Conservation (phyloP, 1,140 invertebrate species). For the Lordiphosa mommai region DNA sequence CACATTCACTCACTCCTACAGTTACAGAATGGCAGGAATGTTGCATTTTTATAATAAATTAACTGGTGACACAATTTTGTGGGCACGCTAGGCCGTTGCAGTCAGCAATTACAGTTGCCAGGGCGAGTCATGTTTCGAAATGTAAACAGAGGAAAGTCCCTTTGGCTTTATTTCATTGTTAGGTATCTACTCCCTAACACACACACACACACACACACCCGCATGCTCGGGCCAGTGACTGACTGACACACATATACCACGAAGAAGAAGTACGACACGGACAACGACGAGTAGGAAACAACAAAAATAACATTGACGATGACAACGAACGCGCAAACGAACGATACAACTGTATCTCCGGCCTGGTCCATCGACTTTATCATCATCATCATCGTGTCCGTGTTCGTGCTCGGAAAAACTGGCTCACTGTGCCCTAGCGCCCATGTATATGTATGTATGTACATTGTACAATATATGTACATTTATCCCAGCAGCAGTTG, state of each 20-base stretch:
- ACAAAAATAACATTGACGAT: conserved; percentile 76
- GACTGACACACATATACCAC: conserved; percentile 72
- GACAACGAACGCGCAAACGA: conserved; percentile 22
- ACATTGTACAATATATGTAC: neutral
- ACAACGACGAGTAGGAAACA: conserved; percentile 58
- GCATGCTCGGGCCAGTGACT: conserved; percentile 54
- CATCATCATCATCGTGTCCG: conserved; percentile 51
- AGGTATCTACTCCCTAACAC: conserved; percentile 57
- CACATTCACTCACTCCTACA: conserved; percentile 1
- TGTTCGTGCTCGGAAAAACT: conserved; percentile 10
- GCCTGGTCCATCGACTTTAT: conserved; percentile 66
- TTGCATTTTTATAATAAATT: conserved; percentile 49
- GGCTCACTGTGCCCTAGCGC: conserved; percentile 10
- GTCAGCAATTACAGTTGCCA: conserved; percentile 4
- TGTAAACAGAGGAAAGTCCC: conserved; percentile 58
- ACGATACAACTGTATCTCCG: conserved; percentile 72
- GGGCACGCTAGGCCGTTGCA: conserved; percentile 28
- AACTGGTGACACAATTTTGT: conserved; percentile 38
- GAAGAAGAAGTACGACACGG: conserved; percentile 27
- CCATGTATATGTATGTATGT: conserved; percentile 7
- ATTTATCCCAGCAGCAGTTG: too few species aligned
- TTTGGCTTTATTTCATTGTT: conserved; percentile 43
- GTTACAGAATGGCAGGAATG: conserved; percentile 23
- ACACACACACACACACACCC: conserved; percentile 21
- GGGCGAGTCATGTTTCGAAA: conserved; percentile 18